Conservation (phyloP, 2,888 invertebrate genomes). For the Dolomedes plantarius region DNA sequence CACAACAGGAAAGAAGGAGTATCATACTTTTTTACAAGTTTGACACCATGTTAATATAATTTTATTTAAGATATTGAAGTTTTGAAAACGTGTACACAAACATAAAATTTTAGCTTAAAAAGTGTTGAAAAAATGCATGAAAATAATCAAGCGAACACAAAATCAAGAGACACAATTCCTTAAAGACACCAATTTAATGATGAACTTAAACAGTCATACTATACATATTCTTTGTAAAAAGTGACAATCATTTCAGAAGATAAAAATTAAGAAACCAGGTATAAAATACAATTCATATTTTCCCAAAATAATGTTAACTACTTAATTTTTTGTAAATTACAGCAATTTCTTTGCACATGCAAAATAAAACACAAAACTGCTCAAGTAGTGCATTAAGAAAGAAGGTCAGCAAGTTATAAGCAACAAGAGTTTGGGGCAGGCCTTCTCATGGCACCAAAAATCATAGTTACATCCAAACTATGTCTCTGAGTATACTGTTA, state of each 20-base stretch:
- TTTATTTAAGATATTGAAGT: no score
- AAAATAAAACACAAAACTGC: neutral
- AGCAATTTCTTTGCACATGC: neutral
- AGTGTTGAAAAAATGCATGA: no score
- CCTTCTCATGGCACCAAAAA: neutral
- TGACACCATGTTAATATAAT: no score
- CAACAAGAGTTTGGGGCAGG: neutral
- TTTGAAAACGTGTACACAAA: no score
- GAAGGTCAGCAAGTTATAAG: neutral
- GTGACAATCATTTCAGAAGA: constrained; percentile 3
- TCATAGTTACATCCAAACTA: neutral
- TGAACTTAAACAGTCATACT: constrained; percentile 13
- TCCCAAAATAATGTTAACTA: neutral
- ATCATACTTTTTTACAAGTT: no score
- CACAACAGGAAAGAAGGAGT: no score
- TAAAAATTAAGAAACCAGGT: neutral
- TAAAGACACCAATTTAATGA: constrained; percentile 18
- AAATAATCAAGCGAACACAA: no score
- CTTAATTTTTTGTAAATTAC: neutral
- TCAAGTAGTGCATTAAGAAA: neutral
- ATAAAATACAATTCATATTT: neutral
- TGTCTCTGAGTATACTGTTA: no score
- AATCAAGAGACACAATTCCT: no score
- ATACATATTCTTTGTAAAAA: constrained; percentile 14
- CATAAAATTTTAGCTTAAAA: no score